Evolutionary conservation across 2,888 invertebrate genomes (phyloP).

Genomic region (Cremastinae sp.): DNA sequence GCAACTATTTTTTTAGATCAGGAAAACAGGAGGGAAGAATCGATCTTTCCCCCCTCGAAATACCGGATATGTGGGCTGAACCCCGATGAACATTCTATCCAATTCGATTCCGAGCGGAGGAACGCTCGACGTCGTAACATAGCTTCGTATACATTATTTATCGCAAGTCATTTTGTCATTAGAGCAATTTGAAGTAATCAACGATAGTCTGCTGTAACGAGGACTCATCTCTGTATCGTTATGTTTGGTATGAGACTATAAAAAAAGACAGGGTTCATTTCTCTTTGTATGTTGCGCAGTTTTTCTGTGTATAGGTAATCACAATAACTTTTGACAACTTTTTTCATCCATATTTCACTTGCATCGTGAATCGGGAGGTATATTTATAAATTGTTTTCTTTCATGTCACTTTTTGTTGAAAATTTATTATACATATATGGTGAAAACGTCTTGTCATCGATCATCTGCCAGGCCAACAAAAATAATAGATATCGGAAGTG

Average conservation of each 20-base stretch:
- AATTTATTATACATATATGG: slow-evolving; percentile 59
- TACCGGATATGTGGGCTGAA: slow-evolving; percentile 52
- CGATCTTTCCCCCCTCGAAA: slow-evolving; percentile 3
- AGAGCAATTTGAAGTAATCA: too few relatives aligned
- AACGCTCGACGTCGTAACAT: too few relatives aligned
- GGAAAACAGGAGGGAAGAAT: slow-evolving; percentile 69
- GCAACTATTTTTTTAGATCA: slow-evolving; percentile 73
- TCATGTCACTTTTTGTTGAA: too few relatives aligned
- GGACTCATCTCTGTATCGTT: slow-evolving; percentile 45
- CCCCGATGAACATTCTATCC: slow-evolving; percentile 26
- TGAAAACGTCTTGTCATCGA: slow-evolving; percentile 73
- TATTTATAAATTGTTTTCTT: too few relatives aligned
- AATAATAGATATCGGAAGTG: slow-evolving; percentile 63
- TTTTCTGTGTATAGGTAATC: neutral
- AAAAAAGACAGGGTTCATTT: slow-evolving; percentile 47
- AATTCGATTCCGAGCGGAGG: neutral
- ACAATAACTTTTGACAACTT: neutral
- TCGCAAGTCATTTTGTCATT: neutral
- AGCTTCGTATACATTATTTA: neutral
- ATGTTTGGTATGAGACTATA: slow-evolving; percentile 70
- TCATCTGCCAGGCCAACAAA: slow-evolving; percentile 70
- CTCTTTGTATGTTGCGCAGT: neutral
- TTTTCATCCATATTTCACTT: neutral
- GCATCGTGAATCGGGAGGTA: too few relatives aligned
- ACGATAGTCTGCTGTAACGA: slow-evolving; percentile 4